Evolutionary conservation across 35 echinoderm and acorn worm species (phyloP), one percentile per base, ranked within the genome.

Genomic region (Chiridota heheva): DNA sequence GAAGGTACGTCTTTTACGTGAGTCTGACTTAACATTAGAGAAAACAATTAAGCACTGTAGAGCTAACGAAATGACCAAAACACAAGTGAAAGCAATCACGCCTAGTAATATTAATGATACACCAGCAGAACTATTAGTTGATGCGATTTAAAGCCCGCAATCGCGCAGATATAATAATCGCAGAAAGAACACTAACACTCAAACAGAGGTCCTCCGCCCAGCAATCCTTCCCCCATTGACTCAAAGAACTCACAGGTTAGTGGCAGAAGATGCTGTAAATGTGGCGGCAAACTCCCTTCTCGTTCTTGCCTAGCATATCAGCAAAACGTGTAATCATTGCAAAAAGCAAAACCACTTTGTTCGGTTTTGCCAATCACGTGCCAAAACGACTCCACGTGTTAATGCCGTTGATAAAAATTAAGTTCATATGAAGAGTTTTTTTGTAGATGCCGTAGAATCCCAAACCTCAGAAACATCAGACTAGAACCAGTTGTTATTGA

Each of bases 21-120:
- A 69, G 7, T 13, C 47, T 26, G 33, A 40, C 13, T 60, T 81
- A 55, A 80, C 59, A 5, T 67, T 88, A 15, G 62, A 55, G 36
- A 51, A 35, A 32, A 73, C 58, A 6, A 62, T 86, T 25, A 42
- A 81, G 18, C 58, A 25, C 28, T 88, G 86, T 34, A 39, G 86
- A 41, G 84, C 86, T n/a, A 43, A 63, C 8, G 85, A 88, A 79
- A 43, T 53, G 20, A 72, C 72, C 32, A 88, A 81, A 42, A 42
- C 63, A 5, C 74, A 69, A 20, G 34, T 80, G 12, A 0, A 77
- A 76, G 83, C 17, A 40, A 35, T 86, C 6, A 60, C 45, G 1
- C 16, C 42, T 20, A 76, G 40, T n/a, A n/a, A n/a, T n/a, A n/a
- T n/a, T n/a, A n/a, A n/a, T n/a, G n/a, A n/a, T n/a, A n/a, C n/a